Conservation (phyloP, 2,797 vertebrate species). For the Alcedo atthis region DNA sequence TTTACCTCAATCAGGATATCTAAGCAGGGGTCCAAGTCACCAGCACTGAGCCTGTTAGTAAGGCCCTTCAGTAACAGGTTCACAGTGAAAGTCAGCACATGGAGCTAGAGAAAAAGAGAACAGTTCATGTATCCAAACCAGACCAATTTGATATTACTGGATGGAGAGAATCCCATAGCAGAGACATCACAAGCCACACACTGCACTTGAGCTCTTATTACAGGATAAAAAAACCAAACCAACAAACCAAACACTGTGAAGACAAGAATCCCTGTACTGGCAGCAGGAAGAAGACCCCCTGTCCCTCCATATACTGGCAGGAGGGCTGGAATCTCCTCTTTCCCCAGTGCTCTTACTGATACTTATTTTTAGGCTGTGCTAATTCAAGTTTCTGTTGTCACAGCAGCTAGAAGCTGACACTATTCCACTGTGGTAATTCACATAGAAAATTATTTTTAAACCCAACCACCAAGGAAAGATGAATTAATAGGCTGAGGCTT, state of each 20-base stretch:
- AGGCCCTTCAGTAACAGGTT: conserved; percentile 88
- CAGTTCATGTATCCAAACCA: neutral
- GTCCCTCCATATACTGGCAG: neutral
- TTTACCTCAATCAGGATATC: conserved; percentile 89
- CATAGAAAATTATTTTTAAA: neutral
- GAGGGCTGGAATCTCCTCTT: neutral
- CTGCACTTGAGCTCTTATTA: neutral
- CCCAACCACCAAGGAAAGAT: neutral
- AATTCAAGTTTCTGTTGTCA: neutral
- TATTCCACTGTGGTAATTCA: neutral
- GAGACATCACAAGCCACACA: neutral
- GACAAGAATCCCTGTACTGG: neutral
- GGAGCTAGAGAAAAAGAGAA: conserved; percentile 81
- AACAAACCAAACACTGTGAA: neutral
- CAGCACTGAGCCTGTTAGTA: conserved; percentile 82
- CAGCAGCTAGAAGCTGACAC: fast-evolving
- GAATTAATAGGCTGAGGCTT: neutral
- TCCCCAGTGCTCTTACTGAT: neutral
- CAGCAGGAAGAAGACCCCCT: neutral
- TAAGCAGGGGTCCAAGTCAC: conserved; percentile 93
- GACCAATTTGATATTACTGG: neutral
- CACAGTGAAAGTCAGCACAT: conserved; percentile 94
- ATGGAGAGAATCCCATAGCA: neutral
- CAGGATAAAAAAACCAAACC: neutral
- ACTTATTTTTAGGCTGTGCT: neutral